Base-by-base conservation (phyloP, 2,113 vertebrate genomes). In the Chaenocephalus aceratus region DNA sequence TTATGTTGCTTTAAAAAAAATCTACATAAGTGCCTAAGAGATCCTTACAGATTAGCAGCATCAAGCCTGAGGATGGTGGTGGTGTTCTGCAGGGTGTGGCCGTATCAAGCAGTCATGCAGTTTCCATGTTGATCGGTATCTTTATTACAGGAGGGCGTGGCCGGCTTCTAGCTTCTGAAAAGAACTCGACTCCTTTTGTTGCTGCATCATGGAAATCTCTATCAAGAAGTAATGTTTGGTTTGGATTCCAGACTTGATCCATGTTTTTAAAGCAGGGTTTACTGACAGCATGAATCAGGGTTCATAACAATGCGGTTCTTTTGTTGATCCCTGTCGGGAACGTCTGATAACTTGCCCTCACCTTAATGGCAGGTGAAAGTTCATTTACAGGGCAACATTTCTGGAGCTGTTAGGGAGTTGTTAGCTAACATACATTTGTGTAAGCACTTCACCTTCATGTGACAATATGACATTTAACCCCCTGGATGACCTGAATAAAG, bases 161-260 rank as follows among this genome's bases (percentile, higher is more conserved):
- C 68, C 0, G 23, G 60, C 59, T 54, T 41, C 84, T 72, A 59
- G 58, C 34, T 72, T 45, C 53, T 18, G 53, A 41, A 23, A 67
- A 86, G 70, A 86, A 79, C 58, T 34, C 41, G 73, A 86, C 59
- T 84, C 77, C 54, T 60, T 86, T 81, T 82, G 75, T 87, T 77
- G 79, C 64, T 18, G 77, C 57, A 56, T 34, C 2, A 36, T 78
- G 86, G 75, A 91, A 90, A 88, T 84, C 77, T 76, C 79, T 61
- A 60, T 74, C 84, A 57, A 83, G 59, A 30, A 10, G 10, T 6
- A 75, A 8, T 75, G 83, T 86, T 87, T 90, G 49, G 36, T 78
- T 84, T 82, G 80, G 86, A 84, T 86, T 30, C 49, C 73, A 75
- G 44, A 65, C 51, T 13, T 41, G 7, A 77, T 49, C 75, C 56